Evolutionary conservation across 2,797 vertebrate species (phyloP), one percentile per base, ranked within the genome.

Genomic region (Phataginus tricuspis): DNA sequence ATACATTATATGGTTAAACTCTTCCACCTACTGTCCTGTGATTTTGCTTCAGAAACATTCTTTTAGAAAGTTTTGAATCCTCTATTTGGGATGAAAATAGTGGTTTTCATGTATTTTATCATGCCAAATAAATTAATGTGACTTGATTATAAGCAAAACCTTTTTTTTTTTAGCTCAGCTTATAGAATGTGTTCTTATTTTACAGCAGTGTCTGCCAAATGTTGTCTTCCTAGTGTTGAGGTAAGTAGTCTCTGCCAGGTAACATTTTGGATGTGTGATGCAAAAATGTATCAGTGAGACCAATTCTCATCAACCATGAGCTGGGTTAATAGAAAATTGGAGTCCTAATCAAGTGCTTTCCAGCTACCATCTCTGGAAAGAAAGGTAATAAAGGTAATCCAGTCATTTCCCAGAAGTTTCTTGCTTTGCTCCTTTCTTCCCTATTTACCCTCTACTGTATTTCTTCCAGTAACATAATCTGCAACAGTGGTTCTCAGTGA

Each of bases 61-160:
- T 80, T 96, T 88, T 85, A 78, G 93, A 88, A 97, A 93, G 94
- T 96, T 95, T 89, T 95, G 90, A 98, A 96, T 85, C 59, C 72
- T 95, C 59, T 95, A 85, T 61, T 95, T 97, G 84, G 1, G 86
- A 93, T 94, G 64, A 72, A 85, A 96, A 97, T 92, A 75, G 18
- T 16, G 96, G 2, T 39, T 97, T 97, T 97, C 37, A 85, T 92
- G 31, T 97, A 37, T 91, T 96, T 97, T 97, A 84, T 29, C 66
- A 93, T 61, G 91, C 96, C 77, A 72, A 72, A 77, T 95, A 84
- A 91, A 95, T 93, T 10, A 57, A 4, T n/a, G 90, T 93, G 49
- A 95, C 18, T 75, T 80, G 29, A 78, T 69, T n/a, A 53, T 37
- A 90, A 87, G 64, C 13, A 74, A 75, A 96, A 64, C 7, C 12